Evolutionary conservation across 1,140 invertebrate genomes (phyloP).

Genomic region (Anastrepha ludens): DNA sequence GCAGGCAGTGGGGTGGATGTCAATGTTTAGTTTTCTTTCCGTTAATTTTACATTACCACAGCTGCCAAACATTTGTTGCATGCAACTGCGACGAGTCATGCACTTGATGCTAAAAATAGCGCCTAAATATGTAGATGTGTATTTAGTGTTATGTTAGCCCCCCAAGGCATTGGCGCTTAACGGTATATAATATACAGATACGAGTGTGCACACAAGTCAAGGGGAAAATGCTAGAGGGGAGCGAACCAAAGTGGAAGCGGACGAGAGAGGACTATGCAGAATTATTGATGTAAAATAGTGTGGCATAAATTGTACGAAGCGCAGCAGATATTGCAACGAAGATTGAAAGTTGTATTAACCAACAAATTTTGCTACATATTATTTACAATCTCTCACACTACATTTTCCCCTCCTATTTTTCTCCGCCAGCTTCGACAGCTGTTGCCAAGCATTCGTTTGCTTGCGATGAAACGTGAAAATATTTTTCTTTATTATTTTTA

Average conservation of each 20-base stretch:
- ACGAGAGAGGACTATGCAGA: not conserved
- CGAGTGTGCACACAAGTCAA: not conserved
- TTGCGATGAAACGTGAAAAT: slow-evolving; percentile 10
- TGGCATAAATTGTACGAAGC: not conserved
- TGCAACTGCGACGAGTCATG: not conserved
- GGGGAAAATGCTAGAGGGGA: not conserved
- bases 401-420: not conserved
- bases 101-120: slow-evolving; percentile 20
- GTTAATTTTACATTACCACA: slow-evolving; percentile 15
- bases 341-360: not conserved
- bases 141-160: not conserved
- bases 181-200: not conserved
- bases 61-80: slow-evolving; percentile 42
- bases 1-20: not conserved
- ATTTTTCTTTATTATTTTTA: slow-evolving; percentile 27
- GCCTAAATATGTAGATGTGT: not conserved
- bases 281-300: not conserved
- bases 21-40: not conserved
- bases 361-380: not conserved
- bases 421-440: not conserved
- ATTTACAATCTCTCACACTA: not conserved
- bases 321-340: not conserved
- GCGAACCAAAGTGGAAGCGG: not conserved
- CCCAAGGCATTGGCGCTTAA: slow-evolving; percentile 36
- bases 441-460: slow-evolving; percentile 13